Base-by-base conservation (phyloP, 1,140 invertebrate genomes). In the Pseudachorutes palmiensis region DNA sequence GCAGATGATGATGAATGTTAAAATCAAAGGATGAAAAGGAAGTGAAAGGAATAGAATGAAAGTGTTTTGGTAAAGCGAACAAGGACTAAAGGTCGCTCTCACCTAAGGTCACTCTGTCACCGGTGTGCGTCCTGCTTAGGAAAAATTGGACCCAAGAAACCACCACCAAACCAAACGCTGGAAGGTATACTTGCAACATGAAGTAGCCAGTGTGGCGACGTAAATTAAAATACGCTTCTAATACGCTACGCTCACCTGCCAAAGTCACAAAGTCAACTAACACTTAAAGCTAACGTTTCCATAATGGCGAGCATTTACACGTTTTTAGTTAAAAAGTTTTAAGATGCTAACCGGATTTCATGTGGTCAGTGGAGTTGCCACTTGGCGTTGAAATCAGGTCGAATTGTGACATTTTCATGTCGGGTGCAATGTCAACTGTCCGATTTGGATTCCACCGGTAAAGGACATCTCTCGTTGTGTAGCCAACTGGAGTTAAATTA, bases 381-480 rank as follows among this genome's bases (percentile, higher is more conserved):
- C 86, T 84, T 1, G 88, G 88, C 71, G 87, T 87, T 59, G 84
- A 86, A 41, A 91, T 87, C 66, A 92, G 82, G 81, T 91, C 88
- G 76, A 91, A 92, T 79, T 91, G 89, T 48, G 88, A 90, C 74
- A 92, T 81, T 78, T 90, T 91, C 87, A 91, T 90, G 77, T 90
- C 89, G 71, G 87, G 83, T 1, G 88, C 87, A 72, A 90, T 90
- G 29, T 87, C 88, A 36, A 91, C 88, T 75, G 87, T 85, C 64
- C 88, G 79, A 48, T 83, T 82, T 64, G 78, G 79, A 77, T 91
- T 92, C 91, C 91, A 94, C 59, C 82, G 81, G 80, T 93, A 94
- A 55, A 91, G 79, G 32, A 94, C 84, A 76, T 94, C 90, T 41
- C 84, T 80, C 2, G 84, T 85, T 31, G 89, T 89, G 78, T 93